phyloP scores from a whole-genome alignment of 2,797 vertebrate species.

The Bryconaethiops microstoma region DNA sequence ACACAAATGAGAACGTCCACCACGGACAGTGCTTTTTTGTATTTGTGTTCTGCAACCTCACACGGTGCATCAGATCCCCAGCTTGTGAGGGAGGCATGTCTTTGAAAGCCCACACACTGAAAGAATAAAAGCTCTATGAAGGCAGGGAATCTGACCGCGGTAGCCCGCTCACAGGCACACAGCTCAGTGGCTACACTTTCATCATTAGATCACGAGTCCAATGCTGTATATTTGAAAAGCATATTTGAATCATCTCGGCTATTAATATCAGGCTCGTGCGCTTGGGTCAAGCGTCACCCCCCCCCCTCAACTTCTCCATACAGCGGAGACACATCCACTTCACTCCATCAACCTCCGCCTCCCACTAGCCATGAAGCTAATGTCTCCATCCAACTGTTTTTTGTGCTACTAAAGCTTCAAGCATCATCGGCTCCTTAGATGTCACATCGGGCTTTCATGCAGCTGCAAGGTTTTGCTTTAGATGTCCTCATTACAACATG shows the following conservation, averaged over 20 bases:
- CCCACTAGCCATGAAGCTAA: slow-evolving; percentile 44
- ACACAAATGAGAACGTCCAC: neutral
- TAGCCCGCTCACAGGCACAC: slow-evolving; percentile 31
- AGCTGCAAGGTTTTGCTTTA: slow-evolving; percentile 1
- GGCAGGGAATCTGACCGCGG: slow-evolving; percentile 31
- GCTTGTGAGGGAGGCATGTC: slow-evolving; percentile 29
- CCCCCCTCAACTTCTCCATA: slow-evolving; percentile 16
- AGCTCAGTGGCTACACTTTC: slow-evolving; percentile 20
- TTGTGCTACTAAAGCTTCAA: slow-evolving; percentile 28
- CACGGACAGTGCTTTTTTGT: slow-evolving; percentile 5
- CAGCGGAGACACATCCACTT: slow-evolving; percentile 5
- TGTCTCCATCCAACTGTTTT: slow-evolving; percentile 31
- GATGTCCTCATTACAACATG: neutral
- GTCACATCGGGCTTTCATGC: slow-evolving; percentile 11
- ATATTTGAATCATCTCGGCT: slow-evolving; percentile 44
- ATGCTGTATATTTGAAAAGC: slow-evolving; percentile 37
- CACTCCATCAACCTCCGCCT: slow-evolving; percentile 41
- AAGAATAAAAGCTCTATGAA: slow-evolving; percentile 40
- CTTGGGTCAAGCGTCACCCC: slow-evolving; percentile 32
- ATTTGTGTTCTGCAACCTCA: slow-evolving; percentile 16
- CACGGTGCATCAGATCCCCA: slow-evolving; percentile 26
- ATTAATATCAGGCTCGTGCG: slow-evolving; percentile 44
- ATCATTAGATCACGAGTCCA: slow-evolving; percentile 31
- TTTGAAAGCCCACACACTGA: slow-evolving; percentile 40
- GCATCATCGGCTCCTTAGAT: slow-evolving; percentile 31